These are phyloP conservation scores for Otolemur garnettii DNA, from an alignment of 2,113 vertebrate species.

Conservation along the genomic window DNA sequence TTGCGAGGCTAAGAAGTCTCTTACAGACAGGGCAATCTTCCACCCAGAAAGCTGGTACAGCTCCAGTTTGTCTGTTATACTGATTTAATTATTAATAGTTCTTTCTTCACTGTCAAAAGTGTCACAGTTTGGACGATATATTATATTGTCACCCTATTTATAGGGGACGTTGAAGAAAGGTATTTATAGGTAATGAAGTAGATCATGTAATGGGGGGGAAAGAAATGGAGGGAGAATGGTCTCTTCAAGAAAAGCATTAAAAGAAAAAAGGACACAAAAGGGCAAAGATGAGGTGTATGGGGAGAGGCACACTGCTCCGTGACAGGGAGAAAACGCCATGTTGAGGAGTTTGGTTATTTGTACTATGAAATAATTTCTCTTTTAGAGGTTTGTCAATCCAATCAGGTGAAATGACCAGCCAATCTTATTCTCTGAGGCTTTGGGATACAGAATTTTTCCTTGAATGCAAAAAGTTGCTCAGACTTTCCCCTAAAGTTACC, in stretches of 20 bases:
- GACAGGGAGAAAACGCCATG: neutral
- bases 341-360: neutral
- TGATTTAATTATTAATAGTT: slow-evolving; percentile 35
- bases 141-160: slow-evolving; percentile 53
- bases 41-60: neutral
- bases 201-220: neutral
- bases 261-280: neutral
- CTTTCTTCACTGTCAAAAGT: slow-evolving; percentile 23
- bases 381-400: neutral
- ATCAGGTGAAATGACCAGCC: neutral
- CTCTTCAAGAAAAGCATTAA: neutral
- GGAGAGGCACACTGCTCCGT: too few species aligned
- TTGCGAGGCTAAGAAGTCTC: neutral
- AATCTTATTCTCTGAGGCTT: neutral
- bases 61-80: neutral
- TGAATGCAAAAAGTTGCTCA: neutral
- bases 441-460: neutral
- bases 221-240: neutral
- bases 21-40: neutral
- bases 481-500: neutral
- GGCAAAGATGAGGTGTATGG: neutral
- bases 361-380: neutral
- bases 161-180: slow-evolving; percentile 26
- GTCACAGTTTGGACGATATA: slow-evolving; percentile 20
- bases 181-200: neutral